Evolutionary conservation across 2,797 vertebrate species (phyloP), one percentile per base, ranked within the genome.

Genomic region (Cuniculus paca): DNA sequence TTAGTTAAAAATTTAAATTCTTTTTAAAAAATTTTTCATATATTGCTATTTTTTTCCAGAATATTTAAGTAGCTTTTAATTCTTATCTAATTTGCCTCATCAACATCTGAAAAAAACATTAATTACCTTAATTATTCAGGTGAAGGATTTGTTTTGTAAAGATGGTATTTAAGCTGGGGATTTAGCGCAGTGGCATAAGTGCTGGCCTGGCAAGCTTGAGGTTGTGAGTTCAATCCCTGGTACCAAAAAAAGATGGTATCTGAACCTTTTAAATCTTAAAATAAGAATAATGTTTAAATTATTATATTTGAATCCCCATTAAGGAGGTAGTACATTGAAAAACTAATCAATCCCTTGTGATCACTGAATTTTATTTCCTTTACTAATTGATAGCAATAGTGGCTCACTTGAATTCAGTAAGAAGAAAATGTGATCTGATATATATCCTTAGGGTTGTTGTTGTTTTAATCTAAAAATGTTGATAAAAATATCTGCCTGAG

Each of bases 261-360:
- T 77, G 58, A 92, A 90, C 4, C 34, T 77, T 96, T 80, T 81
- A 74, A 70, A 52, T 84, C 24, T 94, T 75, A 17, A 96, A 89
- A 83, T 68, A 20, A 80, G 45, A 70, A 39, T 83, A 68, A 86
- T 65, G 87, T 96, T 94, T 79, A 61, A 70, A 85, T 79, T 45
- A 65, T 94, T 91, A 52, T 58, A 63, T 77, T 88, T 68, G 83
- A 92, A 77, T 56, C 78, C 28, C 9, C 34, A 68, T 45, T 88
- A 81, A 96, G 34, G 58, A 74, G 56, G 58, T 87, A 42, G 16
- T 84, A 36, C n/a, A 75, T 92, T 50, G 91, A 92, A 63, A 84
- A 94, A 87, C 60, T 74, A 75, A 90, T 82, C 88, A 90, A 80
- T 91, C 68, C 36, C 31, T 92, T 68, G 31, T 92, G 56, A 94